Evolutionary conservation across 2,797 vertebrate genomes (phyloP).

Genomic region (Nothura maculosa): DNA sequence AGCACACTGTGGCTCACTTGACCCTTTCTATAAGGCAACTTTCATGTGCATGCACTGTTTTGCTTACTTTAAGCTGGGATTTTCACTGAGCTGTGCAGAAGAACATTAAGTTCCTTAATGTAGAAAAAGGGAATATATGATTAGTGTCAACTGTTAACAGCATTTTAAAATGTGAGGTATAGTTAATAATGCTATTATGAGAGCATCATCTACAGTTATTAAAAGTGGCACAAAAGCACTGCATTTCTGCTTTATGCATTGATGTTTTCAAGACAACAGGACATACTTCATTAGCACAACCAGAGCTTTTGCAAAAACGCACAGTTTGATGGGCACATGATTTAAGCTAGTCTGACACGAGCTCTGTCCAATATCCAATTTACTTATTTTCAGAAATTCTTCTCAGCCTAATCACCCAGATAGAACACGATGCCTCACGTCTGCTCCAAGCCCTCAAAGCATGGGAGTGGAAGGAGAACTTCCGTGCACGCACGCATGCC

Average conservation of each 20-base stretch:
- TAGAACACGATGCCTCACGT: not conserved
- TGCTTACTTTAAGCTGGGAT: not conserved
- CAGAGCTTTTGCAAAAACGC: not conserved
- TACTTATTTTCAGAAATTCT: not conserved
- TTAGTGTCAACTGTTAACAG: not conserved
- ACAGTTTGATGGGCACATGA: not conserved
- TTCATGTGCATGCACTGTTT: not conserved
- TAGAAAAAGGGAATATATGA: not conserved
- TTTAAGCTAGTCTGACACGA: not conserved
- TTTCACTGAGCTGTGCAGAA: not conserved
- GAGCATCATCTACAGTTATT: not conserved
- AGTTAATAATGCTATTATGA: too few relatives aligned
- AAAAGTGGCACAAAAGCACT: not conserved
- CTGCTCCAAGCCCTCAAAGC: conserved; percentile 15
- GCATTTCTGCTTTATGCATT: not conserved
- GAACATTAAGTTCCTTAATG: not conserved
- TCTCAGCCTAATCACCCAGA: not conserved
- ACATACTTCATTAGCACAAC: not conserved
- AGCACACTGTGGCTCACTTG: not conserved
- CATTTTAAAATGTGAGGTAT: not conserved
- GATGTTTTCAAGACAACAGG: not conserved
- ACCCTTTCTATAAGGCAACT: not conserved
- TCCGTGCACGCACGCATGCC: accelerated
- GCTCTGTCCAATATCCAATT: not conserved
- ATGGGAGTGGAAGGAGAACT: conserved; percentile 1